Conservation (phyloP, 2,113 vertebrate genomes). For the Cynopterus brachyotis region DNA sequence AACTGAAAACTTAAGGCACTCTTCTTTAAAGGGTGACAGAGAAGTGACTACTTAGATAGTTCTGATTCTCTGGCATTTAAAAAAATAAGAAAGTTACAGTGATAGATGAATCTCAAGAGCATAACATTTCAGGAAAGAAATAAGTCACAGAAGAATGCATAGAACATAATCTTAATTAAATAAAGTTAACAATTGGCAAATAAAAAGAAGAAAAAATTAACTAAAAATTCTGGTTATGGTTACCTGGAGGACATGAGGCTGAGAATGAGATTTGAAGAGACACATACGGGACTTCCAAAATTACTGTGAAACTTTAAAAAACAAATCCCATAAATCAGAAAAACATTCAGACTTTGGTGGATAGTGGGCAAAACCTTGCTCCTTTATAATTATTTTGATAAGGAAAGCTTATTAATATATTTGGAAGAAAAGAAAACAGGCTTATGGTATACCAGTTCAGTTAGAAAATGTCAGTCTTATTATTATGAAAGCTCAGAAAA, state of each 20-base stretch:
- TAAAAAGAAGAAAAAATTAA: not conserved
- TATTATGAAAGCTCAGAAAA: slow-evolving; percentile 66
- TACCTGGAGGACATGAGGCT: not conserved
- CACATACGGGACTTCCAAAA: not conserved
- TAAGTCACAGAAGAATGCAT: not conserved
- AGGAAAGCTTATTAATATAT: slow-evolving; percentile 39
- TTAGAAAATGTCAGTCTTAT: slow-evolving; percentile 73
- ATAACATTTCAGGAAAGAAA: not conserved
- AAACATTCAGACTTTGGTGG: not conserved
- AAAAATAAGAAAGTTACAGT: slow-evolving; percentile 68
- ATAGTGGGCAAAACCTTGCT: not conserved
- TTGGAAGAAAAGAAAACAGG: not conserved
- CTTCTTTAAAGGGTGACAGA: not conserved
- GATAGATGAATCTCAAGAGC: slow-evolving; percentile 38
- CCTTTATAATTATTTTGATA: slow-evolving; percentile 20
- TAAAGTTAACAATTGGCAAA: not conserved
- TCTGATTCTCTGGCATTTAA: not conserved
- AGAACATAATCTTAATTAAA: not conserved
- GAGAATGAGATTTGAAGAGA: not conserved
- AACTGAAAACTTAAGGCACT: not conserved
- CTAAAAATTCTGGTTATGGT: not conserved
- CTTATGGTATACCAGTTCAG: not conserved
- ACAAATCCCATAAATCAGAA: not conserved
- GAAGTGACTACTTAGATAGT: not conserved
- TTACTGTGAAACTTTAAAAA: slow-evolving; percentile 48